A percentile compares a stretch with the other conserved stretches of the same genome.
Conservation (phyloP, 2,888 invertebrate genomes). For the Deilephila porcellus region DNA sequence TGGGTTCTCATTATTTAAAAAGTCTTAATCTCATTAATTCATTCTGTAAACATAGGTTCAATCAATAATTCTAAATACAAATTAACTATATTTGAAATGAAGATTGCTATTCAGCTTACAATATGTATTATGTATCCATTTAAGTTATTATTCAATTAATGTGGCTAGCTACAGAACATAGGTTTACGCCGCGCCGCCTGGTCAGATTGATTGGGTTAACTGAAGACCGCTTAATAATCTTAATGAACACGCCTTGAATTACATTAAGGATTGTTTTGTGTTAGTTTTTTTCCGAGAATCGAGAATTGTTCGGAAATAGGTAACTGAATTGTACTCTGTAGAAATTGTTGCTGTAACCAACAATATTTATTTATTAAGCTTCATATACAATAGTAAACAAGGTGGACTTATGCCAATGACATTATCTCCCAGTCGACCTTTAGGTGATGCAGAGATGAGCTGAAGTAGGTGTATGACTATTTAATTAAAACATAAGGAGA, state of each 20-base stretch:
- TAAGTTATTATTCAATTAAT: neutral
- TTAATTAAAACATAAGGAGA: no score
- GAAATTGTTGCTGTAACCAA: neutral
- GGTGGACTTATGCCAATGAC: no score
- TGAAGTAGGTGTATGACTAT: no score
- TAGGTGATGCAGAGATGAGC: no score
- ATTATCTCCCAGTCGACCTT: no score
- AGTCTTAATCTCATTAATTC: no score
- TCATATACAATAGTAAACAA: no score
- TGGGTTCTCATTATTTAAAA: no score
- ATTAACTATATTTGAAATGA: neutral
- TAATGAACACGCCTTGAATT: slow-evolving; percentile 15
- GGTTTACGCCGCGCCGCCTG: neutral
- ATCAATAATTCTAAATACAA: no score
- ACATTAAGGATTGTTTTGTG: slow-evolving; percentile 4
- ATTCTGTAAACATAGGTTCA: no score
- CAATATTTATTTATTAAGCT: neutral
- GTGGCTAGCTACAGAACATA: neutral
- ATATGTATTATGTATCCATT: neutral
- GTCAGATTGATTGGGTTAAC: slow-evolving; percentile 16
- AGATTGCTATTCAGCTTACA: neutral
- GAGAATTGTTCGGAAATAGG: neutral
- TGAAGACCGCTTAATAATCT: slow-evolving; percentile 11
- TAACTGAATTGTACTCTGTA: neutral
- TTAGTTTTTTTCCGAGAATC: neutral